Conservation (phyloP, 2,113 vertebrate species). For the Pachypanchax playfairii region DNA sequence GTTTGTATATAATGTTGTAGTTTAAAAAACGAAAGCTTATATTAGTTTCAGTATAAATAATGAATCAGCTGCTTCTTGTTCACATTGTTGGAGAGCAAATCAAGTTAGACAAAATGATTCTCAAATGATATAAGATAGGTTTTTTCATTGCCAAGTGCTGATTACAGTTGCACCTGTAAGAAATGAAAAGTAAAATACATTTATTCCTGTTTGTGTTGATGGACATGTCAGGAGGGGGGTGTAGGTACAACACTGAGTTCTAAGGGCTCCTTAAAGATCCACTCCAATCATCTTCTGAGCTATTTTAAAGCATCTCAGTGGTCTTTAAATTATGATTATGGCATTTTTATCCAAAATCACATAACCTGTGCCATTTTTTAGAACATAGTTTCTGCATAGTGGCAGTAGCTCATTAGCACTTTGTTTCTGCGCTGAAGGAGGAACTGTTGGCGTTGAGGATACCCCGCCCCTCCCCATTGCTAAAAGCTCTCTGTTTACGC, state of each 20-base stretch:
- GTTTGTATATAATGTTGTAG: not conserved
- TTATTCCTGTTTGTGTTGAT: not conserved
- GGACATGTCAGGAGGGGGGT: slow-evolving; percentile 42
- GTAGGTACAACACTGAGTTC: slow-evolving; percentile 23
- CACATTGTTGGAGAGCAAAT: slow-evolving; percentile 9
- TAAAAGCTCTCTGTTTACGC: no score
- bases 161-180: not conserved
- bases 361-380: no score
- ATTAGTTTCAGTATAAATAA: not conserved
- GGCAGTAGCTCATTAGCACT: no score
- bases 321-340: no score
- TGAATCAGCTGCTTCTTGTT: slow-evolving; percentile 12
- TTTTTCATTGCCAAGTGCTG: not conserved
- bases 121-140: not conserved
- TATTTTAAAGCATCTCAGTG: no score
- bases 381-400: no score
- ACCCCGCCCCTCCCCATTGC: no score
- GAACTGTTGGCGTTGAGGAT: no score
- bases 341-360: no score
- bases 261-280: no score
- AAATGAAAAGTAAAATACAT: not conserved
- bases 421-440: no score
- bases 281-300: no score
- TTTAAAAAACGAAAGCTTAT: slow-evolving; percentile 29
- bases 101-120: slow-evolving; percentile 13